Evolutionary conservation across 2,113 vertebrate genomes (phyloP), one percentile per base, ranked within the genome.

Genomic region (Natator depressus): DNA sequence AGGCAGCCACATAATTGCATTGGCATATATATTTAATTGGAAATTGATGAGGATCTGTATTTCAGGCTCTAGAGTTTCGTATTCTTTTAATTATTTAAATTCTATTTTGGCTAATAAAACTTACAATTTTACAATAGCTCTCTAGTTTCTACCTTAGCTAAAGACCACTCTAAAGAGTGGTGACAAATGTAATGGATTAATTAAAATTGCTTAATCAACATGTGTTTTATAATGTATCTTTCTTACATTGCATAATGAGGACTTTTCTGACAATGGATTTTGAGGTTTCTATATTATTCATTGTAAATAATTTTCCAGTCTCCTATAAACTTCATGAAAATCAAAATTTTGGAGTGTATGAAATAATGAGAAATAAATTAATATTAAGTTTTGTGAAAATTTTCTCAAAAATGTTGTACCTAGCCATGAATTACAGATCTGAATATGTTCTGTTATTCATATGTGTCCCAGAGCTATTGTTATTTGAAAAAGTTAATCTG

Each of bases 71-170:
- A 65, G 14, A 8, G 12, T 90, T 89, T 82, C 11, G 0, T 42
- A 5, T 57, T 87, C 89, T 94, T 87, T 84, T 91, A 91, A 85
- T 57, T 87, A 87, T 94, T 87, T 84, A 90, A 91, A 85, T 89
- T 89, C 88, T 42, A 78, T 91, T 93, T 62, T 93, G 49, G 35
- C 47, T 89, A 76, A 85, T 51, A 76, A 88, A 54, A 91, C 57
- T 55, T 91, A 24, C 27, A 16, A 31, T 27, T 59, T 72, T 82
- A 24, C 59, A 49, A 16, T 29, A 85, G 65, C 38, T 94, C 49
- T 82, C 49, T 79, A 54, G 17, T 47, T 82, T 35, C 12, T n/a
- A 17, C 31, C 8, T 19, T 42, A n/a, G 50, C 24, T 89, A 81
- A 94, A n/a, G 42, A 72, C 42, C n/a, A 24, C 14, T 87, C 69